Percentiles rank a stretch among this genome's conserved stretches.
These are phyloP conservation scores for Leptarthrus brevirostris DNA, from an alignment of 2,888 invertebrate species.

Conservation along the genomic window DNA sequence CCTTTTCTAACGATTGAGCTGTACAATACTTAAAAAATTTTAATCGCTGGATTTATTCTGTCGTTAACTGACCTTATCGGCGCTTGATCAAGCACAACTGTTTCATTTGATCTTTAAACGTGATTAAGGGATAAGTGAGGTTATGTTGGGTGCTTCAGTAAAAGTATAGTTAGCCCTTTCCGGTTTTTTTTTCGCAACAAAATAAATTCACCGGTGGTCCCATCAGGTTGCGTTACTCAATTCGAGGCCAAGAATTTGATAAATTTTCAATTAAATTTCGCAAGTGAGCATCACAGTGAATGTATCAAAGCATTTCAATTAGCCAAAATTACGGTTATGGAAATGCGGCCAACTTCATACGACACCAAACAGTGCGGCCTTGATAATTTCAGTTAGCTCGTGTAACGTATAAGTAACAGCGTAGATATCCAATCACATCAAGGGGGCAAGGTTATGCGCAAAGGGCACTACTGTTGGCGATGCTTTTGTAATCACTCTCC, in stretches of 20 bases:
- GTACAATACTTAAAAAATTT: conserved; percentile 15
- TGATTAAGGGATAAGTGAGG: conserved; percentile 27
- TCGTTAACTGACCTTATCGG: conserved; percentile 28
- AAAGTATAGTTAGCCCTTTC: neutral
- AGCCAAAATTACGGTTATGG: neutral
- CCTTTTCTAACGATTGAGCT: neutral
- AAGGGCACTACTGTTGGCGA: conserved; percentile 4
- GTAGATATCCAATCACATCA: neutral
- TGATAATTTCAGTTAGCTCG: neutral
- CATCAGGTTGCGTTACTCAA: no score
- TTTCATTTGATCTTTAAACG: conserved; percentile 41
- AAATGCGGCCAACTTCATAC: neutral
- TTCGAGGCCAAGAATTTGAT: neutral
- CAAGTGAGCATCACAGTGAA: neutral
- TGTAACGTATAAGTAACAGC: neutral
- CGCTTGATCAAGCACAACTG: conserved; percentile 41
- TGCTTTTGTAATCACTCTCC: conserved; percentile 23
- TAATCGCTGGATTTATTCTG: conserved; percentile 36
- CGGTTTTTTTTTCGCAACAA: no score
- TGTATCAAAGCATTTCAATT: neutral
- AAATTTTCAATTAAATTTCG: neutral
- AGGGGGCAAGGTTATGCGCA: conserved; percentile 1
- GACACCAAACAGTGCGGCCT: no score
- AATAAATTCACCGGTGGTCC: no score
- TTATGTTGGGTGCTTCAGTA: neutral